These are phyloP conservation scores for Bovichtus diacanthus DNA, from an alignment of 2,797 vertebrate genomes.

Conservation along the genomic window DNA sequence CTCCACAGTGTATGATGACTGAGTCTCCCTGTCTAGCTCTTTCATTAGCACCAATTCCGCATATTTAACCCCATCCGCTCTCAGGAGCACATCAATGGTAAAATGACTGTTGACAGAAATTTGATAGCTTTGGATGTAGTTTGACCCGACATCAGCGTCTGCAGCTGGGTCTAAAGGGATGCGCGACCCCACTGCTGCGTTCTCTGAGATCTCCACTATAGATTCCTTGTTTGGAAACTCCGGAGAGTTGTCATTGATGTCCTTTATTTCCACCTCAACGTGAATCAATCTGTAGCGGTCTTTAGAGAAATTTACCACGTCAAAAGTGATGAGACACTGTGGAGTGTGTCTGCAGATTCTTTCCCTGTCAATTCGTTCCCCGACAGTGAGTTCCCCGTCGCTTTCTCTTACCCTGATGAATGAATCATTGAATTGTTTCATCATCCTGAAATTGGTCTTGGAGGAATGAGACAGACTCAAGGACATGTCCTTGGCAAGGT, in stretches of 20 bases:
- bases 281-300: slow-evolving; percentile 94
- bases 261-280: slow-evolving; percentile 95
- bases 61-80: slow-evolving; percentile 94
- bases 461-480: slow-evolving; percentile 85
- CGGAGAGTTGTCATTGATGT: slow-evolving; percentile 94
- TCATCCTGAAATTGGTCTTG: slow-evolving; percentile 90
- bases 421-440: slow-evolving; percentile 93
- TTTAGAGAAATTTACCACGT: slow-evolving; percentile 94
- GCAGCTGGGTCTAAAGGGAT: slow-evolving; percentile 90
- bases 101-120: slow-evolving; percentile 93
- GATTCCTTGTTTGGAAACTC: slow-evolving; percentile 90
- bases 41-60: slow-evolving; percentile 95
- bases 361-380: slow-evolving; percentile 93
- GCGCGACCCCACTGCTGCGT: slow-evolving; percentile 89
- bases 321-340: slow-evolving; percentile 92
- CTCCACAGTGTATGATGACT: slow-evolving; percentile 89
- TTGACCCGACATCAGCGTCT: slow-evolving; percentile 93
- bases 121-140: slow-evolving; percentile 94
- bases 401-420: slow-evolving; percentile 92
- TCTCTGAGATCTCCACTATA: slow-evolving; percentile 92
- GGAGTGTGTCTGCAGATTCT: slow-evolving; percentile 89
- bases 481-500: slow-evolving; percentile 93
- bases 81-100: slow-evolving; percentile 92
- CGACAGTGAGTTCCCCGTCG: slow-evolving; percentile 92
- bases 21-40: slow-evolving; percentile 93